Evolutionary conservation across 2,797 vertebrate genomes (phyloP).

Genomic region (Hippoglossus hippoglossus): DNA sequence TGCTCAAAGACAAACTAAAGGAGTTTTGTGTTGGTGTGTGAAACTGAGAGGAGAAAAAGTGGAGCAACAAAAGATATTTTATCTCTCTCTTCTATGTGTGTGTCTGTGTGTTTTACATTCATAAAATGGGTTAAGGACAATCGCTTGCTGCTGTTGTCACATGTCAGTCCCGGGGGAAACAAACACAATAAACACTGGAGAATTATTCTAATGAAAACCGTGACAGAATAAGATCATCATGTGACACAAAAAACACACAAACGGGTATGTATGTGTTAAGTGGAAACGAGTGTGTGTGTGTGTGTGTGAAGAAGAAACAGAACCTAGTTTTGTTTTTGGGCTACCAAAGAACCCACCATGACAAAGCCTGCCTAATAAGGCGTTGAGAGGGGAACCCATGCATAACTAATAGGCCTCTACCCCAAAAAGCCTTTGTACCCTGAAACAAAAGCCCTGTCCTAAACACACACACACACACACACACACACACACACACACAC

Average conservation of each 20-base stretch:
- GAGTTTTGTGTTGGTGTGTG: too few species aligned
- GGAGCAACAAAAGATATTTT: too few species aligned
- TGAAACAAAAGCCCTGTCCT: conserved; percentile 65
- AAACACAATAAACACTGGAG: conserved; percentile 17
- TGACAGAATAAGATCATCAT: conserved; percentile 27
- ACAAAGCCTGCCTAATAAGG: conserved; percentile 81
- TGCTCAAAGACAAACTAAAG: too few species aligned
- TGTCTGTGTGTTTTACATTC: conserved; percentile 13
- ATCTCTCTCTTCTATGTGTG: not conserved
- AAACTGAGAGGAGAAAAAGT: too few species aligned
- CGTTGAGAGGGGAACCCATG: conserved; percentile 75
- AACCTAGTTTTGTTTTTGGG: conserved; percentile 57
- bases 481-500: conserved; percentile 27
- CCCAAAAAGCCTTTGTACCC: conserved; percentile 70
- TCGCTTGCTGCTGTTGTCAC: conserved; percentile 28
- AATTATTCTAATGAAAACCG: conserved; percentile 29
- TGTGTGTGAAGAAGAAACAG: conserved; percentile 47
- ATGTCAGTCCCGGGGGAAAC: conserved; percentile 33
- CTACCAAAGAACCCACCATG: conserved; percentile 54
- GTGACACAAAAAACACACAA: conserved; percentile 28
- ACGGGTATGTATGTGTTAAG: conserved; percentile 18
- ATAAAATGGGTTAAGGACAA: conserved; percentile 30
- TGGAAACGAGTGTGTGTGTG: conserved; percentile 20
- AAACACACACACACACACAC: conserved; percentile 25
- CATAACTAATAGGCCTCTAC: conserved; percentile 76